Conservation (phyloP, 2,888 invertebrate species). For the Rambutsinella grinnellia region DNA sequence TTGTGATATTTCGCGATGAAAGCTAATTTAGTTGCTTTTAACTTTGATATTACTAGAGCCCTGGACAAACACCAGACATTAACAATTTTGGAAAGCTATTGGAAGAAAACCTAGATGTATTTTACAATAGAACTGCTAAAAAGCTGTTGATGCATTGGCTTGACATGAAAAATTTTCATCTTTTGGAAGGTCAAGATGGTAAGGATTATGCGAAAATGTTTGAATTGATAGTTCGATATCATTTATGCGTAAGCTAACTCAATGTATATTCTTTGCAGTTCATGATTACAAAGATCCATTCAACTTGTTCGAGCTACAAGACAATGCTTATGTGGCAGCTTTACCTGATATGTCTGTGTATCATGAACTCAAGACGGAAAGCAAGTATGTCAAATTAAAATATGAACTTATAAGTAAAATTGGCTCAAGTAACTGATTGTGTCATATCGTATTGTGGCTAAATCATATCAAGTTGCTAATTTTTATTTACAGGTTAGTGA, state of each 20-base stretch:
- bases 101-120: constrained; percentile 85
- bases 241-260: too few species aligned
- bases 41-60: constrained; percentile 64
- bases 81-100: constrained; percentile 89
- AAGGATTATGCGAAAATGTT: constrained; percentile 54
- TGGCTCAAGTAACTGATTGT: not conserved
- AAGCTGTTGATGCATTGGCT: constrained; percentile 91
- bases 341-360: constrained; percentile 31
- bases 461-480: too few species aligned
- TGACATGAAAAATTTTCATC: constrained; percentile 89
- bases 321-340: constrained; percentile 19
- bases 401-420: not conserved
- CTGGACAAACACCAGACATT: constrained; percentile 80
- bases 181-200: constrained; percentile 91
- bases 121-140: constrained; percentile 91
- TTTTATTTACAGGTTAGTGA: constrained; percentile 78
- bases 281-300: constrained; percentile 42
- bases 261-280: constrained; percentile 13
- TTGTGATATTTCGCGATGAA: constrained; percentile 12
- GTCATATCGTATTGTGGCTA: too few species aligned
- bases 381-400: constrained; percentile 50
- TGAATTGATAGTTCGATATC: too few species aligned
- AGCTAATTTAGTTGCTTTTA: constrained; percentile 26
- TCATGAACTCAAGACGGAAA: constrained; percentile 33
- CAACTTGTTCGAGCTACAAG: constrained; percentile 31